Conservation (phyloP, 2,113 vertebrate species). For the Rattus norvegicus region DNA sequence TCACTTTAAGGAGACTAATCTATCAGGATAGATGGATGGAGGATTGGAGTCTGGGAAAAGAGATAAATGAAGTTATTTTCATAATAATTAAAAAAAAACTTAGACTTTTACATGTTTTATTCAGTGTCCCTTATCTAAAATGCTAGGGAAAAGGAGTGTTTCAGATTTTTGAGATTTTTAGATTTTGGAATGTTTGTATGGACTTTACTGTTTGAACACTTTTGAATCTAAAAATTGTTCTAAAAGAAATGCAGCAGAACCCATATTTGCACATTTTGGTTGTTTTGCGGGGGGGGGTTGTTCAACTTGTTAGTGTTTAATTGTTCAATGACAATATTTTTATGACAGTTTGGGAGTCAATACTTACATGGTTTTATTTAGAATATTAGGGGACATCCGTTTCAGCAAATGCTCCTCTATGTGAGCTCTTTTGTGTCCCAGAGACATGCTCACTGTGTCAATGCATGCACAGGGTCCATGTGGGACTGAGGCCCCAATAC, state of each 20-base stretch:
- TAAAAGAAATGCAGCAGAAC: not conserved
- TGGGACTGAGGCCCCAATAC: not conserved
- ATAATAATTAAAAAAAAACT: not conserved
- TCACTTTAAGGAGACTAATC: not conserved
- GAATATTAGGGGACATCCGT: not conserved
- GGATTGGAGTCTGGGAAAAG: not conserved
- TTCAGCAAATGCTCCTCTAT: not conserved
- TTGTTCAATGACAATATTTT: constrained; percentile 6
- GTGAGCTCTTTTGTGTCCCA: not conserved
- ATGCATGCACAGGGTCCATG: accelerated
- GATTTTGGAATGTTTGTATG: not conserved
- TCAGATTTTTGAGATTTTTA: not conserved
- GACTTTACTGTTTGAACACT: not conserved
- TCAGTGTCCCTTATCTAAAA: not conserved
- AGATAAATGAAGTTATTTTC: not conserved
- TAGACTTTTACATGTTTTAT: constrained; percentile 33
- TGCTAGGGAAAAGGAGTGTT: not conserved
- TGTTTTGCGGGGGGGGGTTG: not conserved
- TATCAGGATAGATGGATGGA: not conserved
- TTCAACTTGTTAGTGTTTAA: not conserved
- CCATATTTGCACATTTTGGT: not conserved
- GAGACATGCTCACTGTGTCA: not conserved
- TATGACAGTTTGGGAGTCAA: not conserved
- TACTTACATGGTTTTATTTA: constrained; percentile 27
- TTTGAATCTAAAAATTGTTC: not conserved